Evolutionary conservation across 2,113 vertebrate genomes (phyloP), one percentile per base, ranked within the genome.

Genomic region (Phainopepla nitens): DNA sequence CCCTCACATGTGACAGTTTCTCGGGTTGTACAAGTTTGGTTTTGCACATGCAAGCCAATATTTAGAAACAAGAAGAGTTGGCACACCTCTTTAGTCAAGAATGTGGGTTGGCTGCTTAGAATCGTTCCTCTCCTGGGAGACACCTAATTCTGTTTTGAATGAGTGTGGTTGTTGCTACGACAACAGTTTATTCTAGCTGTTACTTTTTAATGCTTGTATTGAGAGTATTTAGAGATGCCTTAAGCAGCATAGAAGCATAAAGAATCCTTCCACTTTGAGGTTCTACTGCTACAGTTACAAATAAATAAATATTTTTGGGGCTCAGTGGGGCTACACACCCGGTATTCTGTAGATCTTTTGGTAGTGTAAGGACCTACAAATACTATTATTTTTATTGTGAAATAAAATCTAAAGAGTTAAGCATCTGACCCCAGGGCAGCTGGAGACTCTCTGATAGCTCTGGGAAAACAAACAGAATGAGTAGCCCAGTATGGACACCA

Each of bases 141-240:
- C 15, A 57, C 31, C n/a, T 85, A 19, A 31, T 57, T 87, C 27
- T 47, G 9, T 54, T 90, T 5, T 69, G 39, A 23, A 75, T 23
- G 23, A 44, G 3, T 33, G 6, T 36, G 50, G 17, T 57, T 89
- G 36, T 44, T 58, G 20, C 28, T 68, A 11, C 24, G n/a, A n/a
- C n/a, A n/a, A n/a, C n/a, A n/a, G n/a, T 87, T 92, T 87, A 56
- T 80, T 91, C 23, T 65, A 33, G 14, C 27, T 89, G 9, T 87
- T 83, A 56, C 33, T 89, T 44, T 94, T 83, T 83, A 80, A 72
- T 72, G 8, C 23, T 53, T 50, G 6, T 68, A 77, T 24, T 51
- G 24, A 17, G 25, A 65, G 33, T 87, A 83, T 60, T 86, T 86
- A 83, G 45, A 75, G 49, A 56, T 21, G 42, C 11, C 35, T 85